These are phyloP conservation scores for Nerophis lumbriciformis DNA, from an alignment of 2,113 vertebrate species.

Conservation along the genomic window DNA sequence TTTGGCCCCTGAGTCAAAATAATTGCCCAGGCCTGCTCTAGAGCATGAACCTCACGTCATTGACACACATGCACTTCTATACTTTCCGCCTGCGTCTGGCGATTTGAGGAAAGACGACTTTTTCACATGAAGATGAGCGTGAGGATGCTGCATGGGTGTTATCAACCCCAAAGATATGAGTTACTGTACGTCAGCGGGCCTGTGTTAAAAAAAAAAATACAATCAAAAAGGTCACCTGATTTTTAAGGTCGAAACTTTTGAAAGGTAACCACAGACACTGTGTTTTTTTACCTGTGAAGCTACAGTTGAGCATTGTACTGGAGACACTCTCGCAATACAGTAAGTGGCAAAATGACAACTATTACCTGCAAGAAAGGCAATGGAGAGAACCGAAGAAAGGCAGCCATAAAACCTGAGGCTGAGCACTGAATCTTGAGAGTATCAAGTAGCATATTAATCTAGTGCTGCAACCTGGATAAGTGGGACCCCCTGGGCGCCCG, in stretches of 20 bases:
- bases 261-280: slow-evolving; percentile 32
- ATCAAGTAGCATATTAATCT: slow-evolving; percentile 42
- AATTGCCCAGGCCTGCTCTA: too few species aligned
- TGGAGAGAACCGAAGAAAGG: slow-evolving; percentile 6
- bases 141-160: slow-evolving; percentile 20
- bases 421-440: slow-evolving; percentile 31
- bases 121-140: slow-evolving; percentile 34
- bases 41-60: too few species aligned
- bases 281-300: not conserved
- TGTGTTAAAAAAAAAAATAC: slow-evolving; percentile 16
- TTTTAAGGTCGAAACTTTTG: slow-evolving; percentile 62
- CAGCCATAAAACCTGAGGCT: slow-evolving; percentile 27
- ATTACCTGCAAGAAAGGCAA: slow-evolving; percentile 4
- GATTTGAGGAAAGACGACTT: slow-evolving; percentile 59
- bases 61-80: not conserved
- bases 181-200: slow-evolving; percentile 28
- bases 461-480: slow-evolving; percentile 33
- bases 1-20: too few species aligned
- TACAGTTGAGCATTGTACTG: not conserved
- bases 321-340: not conserved
- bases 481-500: slow-evolving; percentile 25
- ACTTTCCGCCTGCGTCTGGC: slow-evolving; percentile 40
- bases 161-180: slow-evolving; percentile 45
- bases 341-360: slow-evolving; percentile 1
- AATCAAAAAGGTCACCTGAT: slow-evolving; percentile 53